Conservation (phyloP, 2,797 vertebrate species). For the Liparis tanakae region DNA sequence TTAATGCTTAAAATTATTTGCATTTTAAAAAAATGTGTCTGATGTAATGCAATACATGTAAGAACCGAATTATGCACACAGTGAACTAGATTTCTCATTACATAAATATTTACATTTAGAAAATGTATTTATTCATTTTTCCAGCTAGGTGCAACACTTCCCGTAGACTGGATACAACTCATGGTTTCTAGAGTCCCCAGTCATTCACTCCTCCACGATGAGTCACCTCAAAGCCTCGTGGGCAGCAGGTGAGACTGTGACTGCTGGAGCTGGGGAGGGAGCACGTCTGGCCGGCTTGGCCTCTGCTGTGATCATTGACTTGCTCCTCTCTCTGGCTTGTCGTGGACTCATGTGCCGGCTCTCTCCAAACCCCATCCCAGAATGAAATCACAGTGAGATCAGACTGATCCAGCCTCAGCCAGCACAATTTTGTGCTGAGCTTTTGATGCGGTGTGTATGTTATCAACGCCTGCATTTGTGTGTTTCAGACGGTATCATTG, state of each 20-base stretch:
- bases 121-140: constrained; percentile 10
- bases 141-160: background rate
- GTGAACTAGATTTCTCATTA: background rate
- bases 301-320: constrained; percentile 30
- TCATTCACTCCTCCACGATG: constrained; percentile 22
- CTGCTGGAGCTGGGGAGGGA: constrained; percentile 36
- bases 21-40: background rate
- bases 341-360: constrained; percentile 9
- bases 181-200: background rate
- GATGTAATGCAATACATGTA: background rate
- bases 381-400: constrained; percentile 37
- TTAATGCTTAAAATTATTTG: background rate
- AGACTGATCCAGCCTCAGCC: constrained; percentile 34
- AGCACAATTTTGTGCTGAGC: constrained; percentile 21
- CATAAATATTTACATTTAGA: background rate
- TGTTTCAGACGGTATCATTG: constrained; percentile 15
- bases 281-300: constrained; percentile 25
- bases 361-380: constrained; percentile 15
- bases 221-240: constrained; percentile 35
- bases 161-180: background rate
- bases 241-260: constrained; percentile 56
- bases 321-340: constrained; percentile 19
- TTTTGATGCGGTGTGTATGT: constrained; percentile 42
- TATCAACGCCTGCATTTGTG: constrained; percentile 26
- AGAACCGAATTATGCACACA: background rate